phyloP scores from a whole-genome alignment of 1,140 invertebrate species.

The Drosophila bocqueti region DNA sequence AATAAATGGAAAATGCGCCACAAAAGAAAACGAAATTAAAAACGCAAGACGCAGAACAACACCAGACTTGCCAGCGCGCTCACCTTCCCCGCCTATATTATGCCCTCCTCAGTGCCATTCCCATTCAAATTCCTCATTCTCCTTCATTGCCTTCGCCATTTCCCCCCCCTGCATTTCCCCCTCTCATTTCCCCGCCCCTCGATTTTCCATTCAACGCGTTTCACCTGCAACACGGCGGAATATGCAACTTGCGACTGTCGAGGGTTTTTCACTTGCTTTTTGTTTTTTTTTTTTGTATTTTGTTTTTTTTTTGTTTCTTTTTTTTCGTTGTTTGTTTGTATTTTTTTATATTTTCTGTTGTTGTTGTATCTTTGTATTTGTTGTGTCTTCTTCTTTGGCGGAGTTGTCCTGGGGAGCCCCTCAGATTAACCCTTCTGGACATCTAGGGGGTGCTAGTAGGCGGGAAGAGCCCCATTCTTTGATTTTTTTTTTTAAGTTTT shows the following conservation, averaged over 20 bases:
- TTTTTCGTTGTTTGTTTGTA: constrained; percentile 12
- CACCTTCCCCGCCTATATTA: background rate
- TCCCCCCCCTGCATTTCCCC: background rate
- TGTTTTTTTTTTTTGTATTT: constrained; percentile 3
- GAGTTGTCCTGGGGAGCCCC: constrained; percentile 27
- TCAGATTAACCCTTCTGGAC: constrained; percentile 23
- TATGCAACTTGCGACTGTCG: constrained; percentile 55
- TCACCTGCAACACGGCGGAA: constrained; percentile 66
- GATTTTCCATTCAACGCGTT: constrained; percentile 26
- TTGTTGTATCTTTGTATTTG: constrained; percentile 28
- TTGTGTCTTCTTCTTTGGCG: constrained; percentile 22
- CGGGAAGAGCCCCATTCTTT: background rate
- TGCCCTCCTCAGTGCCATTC: constrained; percentile 14
- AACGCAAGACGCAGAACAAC: constrained; percentile 64
- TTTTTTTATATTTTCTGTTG: constrained; percentile 13
- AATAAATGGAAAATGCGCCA: constrained; percentile 64
- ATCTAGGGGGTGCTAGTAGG: background rate
- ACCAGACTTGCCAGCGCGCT: constrained; percentile 13
- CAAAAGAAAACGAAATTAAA: constrained; percentile 81
- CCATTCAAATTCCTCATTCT: constrained; percentile 48
- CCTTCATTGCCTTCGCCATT: constrained; percentile 33
- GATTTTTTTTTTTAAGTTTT: background rate
- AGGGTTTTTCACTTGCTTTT: constrained; percentile 39
- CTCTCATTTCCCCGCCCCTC: background rate
- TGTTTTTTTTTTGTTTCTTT: background rate